Evolutionary conservation across 1,140 invertebrate genomes (phyloP).

Genomic region (Elysia chlorotica): DNA sequence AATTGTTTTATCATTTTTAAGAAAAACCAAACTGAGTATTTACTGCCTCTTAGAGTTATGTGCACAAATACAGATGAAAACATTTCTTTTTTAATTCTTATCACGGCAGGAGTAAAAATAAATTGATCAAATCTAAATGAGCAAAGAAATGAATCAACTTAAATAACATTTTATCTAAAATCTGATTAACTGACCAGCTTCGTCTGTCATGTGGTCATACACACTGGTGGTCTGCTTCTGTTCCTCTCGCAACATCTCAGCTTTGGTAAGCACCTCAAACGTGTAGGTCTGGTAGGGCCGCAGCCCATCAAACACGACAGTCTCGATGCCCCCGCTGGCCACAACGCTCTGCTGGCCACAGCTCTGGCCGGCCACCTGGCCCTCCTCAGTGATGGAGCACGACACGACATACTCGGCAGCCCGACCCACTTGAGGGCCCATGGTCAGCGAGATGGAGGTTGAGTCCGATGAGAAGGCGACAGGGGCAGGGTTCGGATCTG

Average conservation of each 20-base stretch:
- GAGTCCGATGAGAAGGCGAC: conserved; percentile 17
- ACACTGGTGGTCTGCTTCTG: conserved; percentile 10
- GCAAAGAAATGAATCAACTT: too few relatives aligned
- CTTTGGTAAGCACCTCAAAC: conserved; percentile 32
- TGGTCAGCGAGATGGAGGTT: conserved; percentile 28
- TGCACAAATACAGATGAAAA: too few relatives aligned
- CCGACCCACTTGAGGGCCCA: conserved; percentile 32
- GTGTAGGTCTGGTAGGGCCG: conserved; percentile 38
- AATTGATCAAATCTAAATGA: too few relatives aligned
- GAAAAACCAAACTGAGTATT: too few relatives aligned
- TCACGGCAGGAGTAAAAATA: too few relatives aligned
- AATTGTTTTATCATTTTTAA: too few relatives aligned
- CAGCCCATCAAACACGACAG: conserved; percentile 28
- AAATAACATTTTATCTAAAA: too few relatives aligned
- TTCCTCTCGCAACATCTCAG: conserved; percentile 14
- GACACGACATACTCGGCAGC: conserved; percentile 31
- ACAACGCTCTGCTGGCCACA: conserved; percentile 22
- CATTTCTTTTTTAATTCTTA: too few relatives aligned
- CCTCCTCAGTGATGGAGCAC: conserved; percentile 19
- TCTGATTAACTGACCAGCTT: conserved; percentile 42
- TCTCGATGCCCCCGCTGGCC: conserved; percentile 1
- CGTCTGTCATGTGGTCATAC: conserved; percentile 29
- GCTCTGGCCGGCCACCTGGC: not conserved
- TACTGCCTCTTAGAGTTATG: too few relatives aligned
- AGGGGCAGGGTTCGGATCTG: conserved; percentile 42